A percentile compares a stretch with the other conserved stretches of the same genome.
phyloP scores from a whole-genome alignment of 2,113 vertebrate genomes.

The Grantiella picta region DNA sequence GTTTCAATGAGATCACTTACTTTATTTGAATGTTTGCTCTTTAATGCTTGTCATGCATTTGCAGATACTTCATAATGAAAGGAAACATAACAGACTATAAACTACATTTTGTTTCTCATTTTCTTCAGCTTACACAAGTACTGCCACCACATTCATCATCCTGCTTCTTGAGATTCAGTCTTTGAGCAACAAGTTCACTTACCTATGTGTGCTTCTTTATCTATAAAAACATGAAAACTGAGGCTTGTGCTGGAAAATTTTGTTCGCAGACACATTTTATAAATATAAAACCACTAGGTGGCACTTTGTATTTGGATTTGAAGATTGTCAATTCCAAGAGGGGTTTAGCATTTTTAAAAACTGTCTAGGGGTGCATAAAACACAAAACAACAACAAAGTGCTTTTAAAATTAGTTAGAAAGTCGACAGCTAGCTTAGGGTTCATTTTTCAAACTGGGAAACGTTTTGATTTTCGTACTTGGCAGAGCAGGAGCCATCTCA shows the following conservation, averaged over 20 bases:
- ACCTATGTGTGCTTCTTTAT: background rate
- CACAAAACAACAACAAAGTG: background rate
- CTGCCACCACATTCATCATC: background rate
- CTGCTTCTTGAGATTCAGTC: background rate
- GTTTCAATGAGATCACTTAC: background rate
- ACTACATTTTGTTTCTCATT: background rate
- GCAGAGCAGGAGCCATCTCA: background rate
- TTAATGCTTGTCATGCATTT: background rate
- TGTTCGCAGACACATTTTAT: background rate
- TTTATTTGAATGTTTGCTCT: background rate
- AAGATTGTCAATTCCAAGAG: background rate
- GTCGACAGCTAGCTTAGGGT: background rate
- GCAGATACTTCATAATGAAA: background rate
- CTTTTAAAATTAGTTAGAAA: conserved; percentile 1
- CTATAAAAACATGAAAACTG: background rate
- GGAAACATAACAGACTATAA: background rate
- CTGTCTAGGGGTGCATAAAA: background rate
- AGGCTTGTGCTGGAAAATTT: background rate
- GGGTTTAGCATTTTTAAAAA: background rate
- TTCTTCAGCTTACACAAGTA: background rate
- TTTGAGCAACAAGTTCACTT: background rate
- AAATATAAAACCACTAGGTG: background rate
- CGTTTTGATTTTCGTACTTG: background rate
- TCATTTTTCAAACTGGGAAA: background rate
- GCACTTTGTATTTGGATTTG: background rate